A percentile compares a stretch with the other conserved stretches of the same genome.
phyloP scores from a whole-genome alignment of 2,113 vertebrate species.

The Podarcis cretensis region DNA sequence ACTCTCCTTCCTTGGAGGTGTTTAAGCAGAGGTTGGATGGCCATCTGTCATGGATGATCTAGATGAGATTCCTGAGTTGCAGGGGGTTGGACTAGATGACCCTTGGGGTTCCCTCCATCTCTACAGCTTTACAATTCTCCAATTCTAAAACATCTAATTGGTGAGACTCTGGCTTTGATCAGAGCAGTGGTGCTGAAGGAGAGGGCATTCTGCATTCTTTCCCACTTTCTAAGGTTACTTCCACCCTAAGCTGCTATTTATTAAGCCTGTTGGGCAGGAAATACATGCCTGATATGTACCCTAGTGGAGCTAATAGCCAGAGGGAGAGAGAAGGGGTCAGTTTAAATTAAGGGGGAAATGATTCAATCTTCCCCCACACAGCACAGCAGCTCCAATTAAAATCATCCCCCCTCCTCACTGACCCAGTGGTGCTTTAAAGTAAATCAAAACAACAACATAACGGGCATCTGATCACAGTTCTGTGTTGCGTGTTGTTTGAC shows the following conservation, averaged over 20 bases:
- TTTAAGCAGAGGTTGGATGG: too few relatives aligned
- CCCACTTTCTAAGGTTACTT: not conserved
- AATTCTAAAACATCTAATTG: not conserved
- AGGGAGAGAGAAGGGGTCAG: too few relatives aligned
- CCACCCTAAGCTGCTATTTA: not conserved
- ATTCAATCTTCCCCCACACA: not conserved
- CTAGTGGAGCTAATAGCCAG: not conserved
- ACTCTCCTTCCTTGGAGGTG: too few relatives aligned
- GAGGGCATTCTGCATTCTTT: not conserved
- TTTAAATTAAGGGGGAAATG: not conserved
- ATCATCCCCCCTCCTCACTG: not conserved
- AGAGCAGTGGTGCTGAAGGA: not conserved
- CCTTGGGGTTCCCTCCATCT: too few relatives aligned
- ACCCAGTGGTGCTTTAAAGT: not conserved
- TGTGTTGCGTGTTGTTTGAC: not conserved
- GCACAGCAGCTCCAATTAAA: not conserved
- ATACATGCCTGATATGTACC: not conserved
- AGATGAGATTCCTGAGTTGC: too few relatives aligned
- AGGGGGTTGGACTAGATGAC: too few relatives aligned
- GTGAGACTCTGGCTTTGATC: not conserved
- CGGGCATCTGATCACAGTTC: not conserved
- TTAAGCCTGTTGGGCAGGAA: not conserved
- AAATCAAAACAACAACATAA: not conserved
- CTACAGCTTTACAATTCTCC: too few relatives aligned
- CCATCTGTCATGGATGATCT: too few relatives aligned